Evolutionary conservation across 2,888 invertebrate species (phyloP), one percentile per base, ranked within the genome.

Genomic region (Sturmia bella): DNA sequence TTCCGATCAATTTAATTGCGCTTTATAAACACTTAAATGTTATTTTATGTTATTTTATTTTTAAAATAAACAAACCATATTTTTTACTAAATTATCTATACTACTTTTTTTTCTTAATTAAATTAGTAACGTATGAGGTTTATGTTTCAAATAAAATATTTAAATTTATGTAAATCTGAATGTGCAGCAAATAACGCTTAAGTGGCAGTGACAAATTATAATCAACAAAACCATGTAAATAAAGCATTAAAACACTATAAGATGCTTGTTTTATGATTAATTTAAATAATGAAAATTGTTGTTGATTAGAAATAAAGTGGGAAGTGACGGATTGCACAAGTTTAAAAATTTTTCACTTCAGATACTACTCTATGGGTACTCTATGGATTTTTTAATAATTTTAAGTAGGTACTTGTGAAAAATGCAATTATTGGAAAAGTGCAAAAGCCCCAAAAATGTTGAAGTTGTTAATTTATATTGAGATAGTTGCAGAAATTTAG

Each of bases 121-220:
- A n/a, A 17, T 48, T 63, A 48, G 32, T 48, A 27, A 48, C 37
- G 50, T 21, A 37, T n/a, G 5, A 39, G 50, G 50, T 39, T 50
- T 27, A 11, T 39, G 63, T 32, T 63, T 43, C 13, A 37, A 74
- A 43, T 24, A 48, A 37, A 48, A 32, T 59, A n/a, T 48, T 17
- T 32, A 43, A 64, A 72, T 70, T 70, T 70, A 64, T 72, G 15
- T 54, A 21, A 27, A 64, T 59, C 64, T 64, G 59, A 70, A 70
- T 59, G 64, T 66, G 70, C 63, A 64, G 48, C 77, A 77, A 70
- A 70, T 77, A 70, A 48, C 19, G 39, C 32, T 77, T 50, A 70
- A 64, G 52, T 70, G 70, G 70, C 70, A 77, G 41, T 64, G 64
- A 77, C 70, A 77, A 70, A 72, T 77, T 64, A 64, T 72, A 63